Percentiles rank a stretch among this genome's conserved stretches.
Evolutionary conservation across 30 jellyfish, hydroid and myxozoan species (phyloP).

Genomic region (Aurelia sp.): DNA sequence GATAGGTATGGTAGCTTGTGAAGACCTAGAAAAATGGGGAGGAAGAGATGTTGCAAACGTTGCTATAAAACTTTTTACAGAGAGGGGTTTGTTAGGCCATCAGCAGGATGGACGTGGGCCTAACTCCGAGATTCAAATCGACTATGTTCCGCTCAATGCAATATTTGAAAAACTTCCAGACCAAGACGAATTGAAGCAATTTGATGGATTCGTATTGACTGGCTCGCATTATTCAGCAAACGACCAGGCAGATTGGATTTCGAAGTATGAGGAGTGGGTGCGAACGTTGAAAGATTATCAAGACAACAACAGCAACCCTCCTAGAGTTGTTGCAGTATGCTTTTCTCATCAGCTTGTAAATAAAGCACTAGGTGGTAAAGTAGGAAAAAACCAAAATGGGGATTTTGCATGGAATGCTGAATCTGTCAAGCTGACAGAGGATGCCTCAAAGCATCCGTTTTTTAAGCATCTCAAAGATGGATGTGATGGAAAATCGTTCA

Average conservation of each 20-base stretch:
- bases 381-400: slow-evolving; percentile 61
- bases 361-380: slow-evolving; percentile 92
- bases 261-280: slow-evolving; percentile 69
- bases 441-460: slow-evolving; percentile 38
- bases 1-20: slow-evolving; percentile 72
- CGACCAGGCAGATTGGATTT: slow-evolving; percentile 75
- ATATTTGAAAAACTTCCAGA: slow-evolving; percentile 71
- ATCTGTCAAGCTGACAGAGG: slow-evolving; percentile 28
- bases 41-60: slow-evolving; percentile 63
- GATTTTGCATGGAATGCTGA: slow-evolving; percentile 74
- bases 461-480: slow-evolving; percentile 7
- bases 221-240: slow-evolving; percentile 95
- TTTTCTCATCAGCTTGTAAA: slow-evolving; percentile 93
- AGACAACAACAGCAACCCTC: slow-evolving; percentile 40
- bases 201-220: slow-evolving; percentile 76
- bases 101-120: neutral
- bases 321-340: slow-evolving; percentile 82
- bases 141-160: slow-evolving; percentile 46
- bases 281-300: slow-evolving; percentile 25
- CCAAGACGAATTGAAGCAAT: slow-evolving; percentile 29
- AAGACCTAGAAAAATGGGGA: slow-evolving; percentile 85
- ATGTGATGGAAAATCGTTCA: neutral
- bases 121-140: slow-evolving; percentile 15
- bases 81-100: slow-evolving; percentile 30
- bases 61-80: slow-evolving; percentile 8